Conservation (phyloP, 23 tunicate genomes). For the Clavelina lepadiformis region DNA sequence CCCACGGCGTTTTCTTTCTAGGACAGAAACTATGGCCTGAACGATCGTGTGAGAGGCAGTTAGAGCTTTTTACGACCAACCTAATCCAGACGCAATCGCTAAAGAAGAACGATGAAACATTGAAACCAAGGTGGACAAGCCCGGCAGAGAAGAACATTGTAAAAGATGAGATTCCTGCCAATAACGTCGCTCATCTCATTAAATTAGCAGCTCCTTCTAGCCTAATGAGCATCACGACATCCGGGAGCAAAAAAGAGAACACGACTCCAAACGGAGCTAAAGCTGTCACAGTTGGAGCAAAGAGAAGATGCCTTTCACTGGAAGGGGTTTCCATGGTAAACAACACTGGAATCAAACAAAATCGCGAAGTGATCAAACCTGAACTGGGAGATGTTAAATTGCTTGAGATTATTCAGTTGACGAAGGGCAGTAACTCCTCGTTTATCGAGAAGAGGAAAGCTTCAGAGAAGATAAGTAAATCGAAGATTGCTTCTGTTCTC, state of each 20-base stretch:
- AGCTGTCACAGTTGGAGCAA: slow-evolving; percentile 1
- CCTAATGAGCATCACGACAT: neutral
- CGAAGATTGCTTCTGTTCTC: neutral
- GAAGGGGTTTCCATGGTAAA: slow-evolving; percentile 76
- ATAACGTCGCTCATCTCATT: slow-evolving; percentile 35
- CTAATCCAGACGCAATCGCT: slow-evolving; percentile 8
- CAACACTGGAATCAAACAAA: slow-evolving; percentile 33
- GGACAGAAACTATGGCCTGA: slow-evolving; percentile 43
- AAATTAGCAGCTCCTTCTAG: slow-evolving; percentile 15
- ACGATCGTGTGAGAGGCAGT: slow-evolving; percentile 44
- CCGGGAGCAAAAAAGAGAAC: neutral
- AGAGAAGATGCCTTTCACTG: slow-evolving; percentile 54
- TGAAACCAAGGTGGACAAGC: too few species aligned
- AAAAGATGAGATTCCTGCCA: neutral
- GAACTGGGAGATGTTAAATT: neutral
- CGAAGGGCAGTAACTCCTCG: too few species aligned
- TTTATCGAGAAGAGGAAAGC: slow-evolving; percentile 2
- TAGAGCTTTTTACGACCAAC: slow-evolving; percentile 43
- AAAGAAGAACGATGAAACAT: neutral
- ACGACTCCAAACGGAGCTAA: slow-evolving; percentile 20
- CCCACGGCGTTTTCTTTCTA: slow-evolving; percentile 19
- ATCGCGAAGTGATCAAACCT: slow-evolving; percentile 1
- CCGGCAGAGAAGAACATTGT: too few species aligned
- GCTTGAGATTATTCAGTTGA: slow-evolving; percentile 5
- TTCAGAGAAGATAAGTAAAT: slow-evolving; percentile 24